Percentiles rank a stretch among this genome's conserved stretches.
Conservation (phyloP, 2,113 vertebrate genomes). For the Notarius quadriscutis region DNA sequence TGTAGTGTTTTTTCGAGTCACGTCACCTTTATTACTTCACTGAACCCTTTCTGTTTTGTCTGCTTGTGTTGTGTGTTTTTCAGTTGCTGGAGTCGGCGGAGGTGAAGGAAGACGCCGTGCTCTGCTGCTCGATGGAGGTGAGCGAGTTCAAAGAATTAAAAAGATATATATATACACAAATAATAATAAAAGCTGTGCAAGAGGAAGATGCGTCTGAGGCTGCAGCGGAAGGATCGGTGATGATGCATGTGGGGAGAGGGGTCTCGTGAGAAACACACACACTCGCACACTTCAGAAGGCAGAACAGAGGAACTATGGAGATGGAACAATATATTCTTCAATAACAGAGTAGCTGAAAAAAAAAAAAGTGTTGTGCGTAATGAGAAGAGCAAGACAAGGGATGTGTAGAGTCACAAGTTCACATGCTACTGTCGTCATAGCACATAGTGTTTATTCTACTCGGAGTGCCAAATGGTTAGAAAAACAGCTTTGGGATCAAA, state of each 20-base stretch:
- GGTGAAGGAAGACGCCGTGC: conserved; percentile 93
- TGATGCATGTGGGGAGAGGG: no score
- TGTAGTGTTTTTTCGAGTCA: background rate
- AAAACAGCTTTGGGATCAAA: no score
- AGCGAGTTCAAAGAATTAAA: conserved; percentile 30
- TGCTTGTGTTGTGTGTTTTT: conserved; percentile 48
- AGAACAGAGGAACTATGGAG: conserved; percentile 2
- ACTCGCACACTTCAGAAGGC: background rate
- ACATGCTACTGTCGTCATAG: no score
- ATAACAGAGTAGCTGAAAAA: background rate
- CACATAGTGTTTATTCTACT: no score
- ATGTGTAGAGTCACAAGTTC: background rate
- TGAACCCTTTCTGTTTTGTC: conserved; percentile 26
- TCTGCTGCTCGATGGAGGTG: conserved; percentile 99
- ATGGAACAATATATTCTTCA: background rate
- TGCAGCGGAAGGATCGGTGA: background rate
- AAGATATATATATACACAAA: background rate
- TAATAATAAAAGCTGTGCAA: background rate
- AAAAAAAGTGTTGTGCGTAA: background rate
- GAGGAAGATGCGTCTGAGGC: background rate
- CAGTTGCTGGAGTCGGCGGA: conserved; percentile 93
- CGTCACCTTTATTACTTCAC: background rate
- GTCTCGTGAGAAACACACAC: background rate
- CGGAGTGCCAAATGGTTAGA: no score
- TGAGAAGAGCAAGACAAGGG: background rate